These are phyloP conservation scores for Seriola rivoliana DNA, from an alignment of 2,113 vertebrate species.

Conservation along the genomic window DNA sequence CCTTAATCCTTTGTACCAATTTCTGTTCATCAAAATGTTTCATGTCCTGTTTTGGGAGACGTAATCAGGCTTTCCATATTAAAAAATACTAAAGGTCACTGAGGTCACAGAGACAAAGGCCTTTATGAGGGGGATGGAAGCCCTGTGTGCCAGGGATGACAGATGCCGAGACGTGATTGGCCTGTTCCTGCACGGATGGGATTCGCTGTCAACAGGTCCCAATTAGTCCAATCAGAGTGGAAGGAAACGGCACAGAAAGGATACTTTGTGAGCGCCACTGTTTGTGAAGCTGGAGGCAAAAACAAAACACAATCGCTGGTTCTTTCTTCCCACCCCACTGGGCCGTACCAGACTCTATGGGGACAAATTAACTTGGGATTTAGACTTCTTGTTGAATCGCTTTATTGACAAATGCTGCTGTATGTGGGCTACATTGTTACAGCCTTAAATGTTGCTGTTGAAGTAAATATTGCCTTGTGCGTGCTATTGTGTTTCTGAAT, in stretches of 20 bases:
- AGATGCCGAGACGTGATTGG: conserved; percentile 86
- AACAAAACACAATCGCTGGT: conserved; percentile 84
- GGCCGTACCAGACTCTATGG: conserved; percentile 62
- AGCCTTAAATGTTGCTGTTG: conserved; percentile 81
- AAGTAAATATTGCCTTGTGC: conserved; percentile 82
- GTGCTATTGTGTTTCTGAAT: conserved; percentile 79
- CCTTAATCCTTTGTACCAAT: conserved; percentile 44
- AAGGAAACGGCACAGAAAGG: conserved; percentile 87
- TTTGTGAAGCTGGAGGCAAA: conserved; percentile 85
- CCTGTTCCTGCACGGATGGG: conserved; percentile 86
- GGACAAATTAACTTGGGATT: conserved; percentile 75
- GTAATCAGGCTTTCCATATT: conserved; percentile 78
- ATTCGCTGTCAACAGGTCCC: conserved; percentile 88
- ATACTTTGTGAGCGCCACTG: conserved; percentile 85
- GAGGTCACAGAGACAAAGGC: conserved; percentile 84
- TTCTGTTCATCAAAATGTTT: conserved; percentile 36
- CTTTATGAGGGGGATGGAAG: conserved; percentile 83
- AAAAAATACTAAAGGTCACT: conserved; percentile 80
- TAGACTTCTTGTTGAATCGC: conserved; percentile 53
- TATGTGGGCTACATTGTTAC: conserved; percentile 73
- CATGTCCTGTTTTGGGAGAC: conserved; percentile 68
- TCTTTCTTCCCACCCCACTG: conserved; percentile 75
- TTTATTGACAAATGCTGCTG: conserved; percentile 73
- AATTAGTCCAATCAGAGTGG: conserved; percentile 89
- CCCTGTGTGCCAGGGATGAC: conserved; percentile 85